Evolutionary conservation across 2,797 vertebrate genomes (phyloP), one percentile per base, ranked within the genome.

Genomic region (Rhinichthys osculus): DNA sequence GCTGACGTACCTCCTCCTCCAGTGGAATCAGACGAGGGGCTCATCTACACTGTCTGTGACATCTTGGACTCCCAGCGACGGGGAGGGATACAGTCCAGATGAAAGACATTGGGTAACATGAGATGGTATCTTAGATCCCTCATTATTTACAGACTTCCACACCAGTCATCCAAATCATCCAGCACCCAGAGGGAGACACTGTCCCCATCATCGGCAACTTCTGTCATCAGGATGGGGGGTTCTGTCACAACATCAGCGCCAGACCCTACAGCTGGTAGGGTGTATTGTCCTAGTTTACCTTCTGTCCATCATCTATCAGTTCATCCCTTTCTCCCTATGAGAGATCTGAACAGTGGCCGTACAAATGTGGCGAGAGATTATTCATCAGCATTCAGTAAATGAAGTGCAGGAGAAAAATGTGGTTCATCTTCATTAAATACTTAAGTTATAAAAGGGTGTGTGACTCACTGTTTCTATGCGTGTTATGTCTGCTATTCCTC

Each of bases 401-500:
- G 71, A 88, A 85, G 88, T 83, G 27, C 87, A 74, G 79, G 74
- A 87, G 54, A 83, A 81, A 44, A 81, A 90, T 83, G 81, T 76
- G 50, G 64, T 88, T 87, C 64, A 83, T 89, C 64, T 81, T 89
- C 82, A 38, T 69, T 73, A 81, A 89, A 89, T 89, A 69, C 78
- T 86, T 66, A 8, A 47, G 82, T 85, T 88, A 89, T 88, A 83
- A 88, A 90, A 77, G 80, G 69, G 33, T 2, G 13, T 40, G 67
- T 89, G 85, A 90, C 76, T 89, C 88, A 90, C 44, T 64, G 59
- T 86, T 80, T 81, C 84, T 87, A 71, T 77, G 76, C 57, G 76
- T 87, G 81, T 88, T 86, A 89, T 89, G 69, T 89, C 89, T 86
- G 86, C 87, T 87, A 84, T 87, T 88, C 76, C 30, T 86, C 70